Conservation (phyloP, 2,113 vertebrate genomes). For the Otis tarda region DNA sequence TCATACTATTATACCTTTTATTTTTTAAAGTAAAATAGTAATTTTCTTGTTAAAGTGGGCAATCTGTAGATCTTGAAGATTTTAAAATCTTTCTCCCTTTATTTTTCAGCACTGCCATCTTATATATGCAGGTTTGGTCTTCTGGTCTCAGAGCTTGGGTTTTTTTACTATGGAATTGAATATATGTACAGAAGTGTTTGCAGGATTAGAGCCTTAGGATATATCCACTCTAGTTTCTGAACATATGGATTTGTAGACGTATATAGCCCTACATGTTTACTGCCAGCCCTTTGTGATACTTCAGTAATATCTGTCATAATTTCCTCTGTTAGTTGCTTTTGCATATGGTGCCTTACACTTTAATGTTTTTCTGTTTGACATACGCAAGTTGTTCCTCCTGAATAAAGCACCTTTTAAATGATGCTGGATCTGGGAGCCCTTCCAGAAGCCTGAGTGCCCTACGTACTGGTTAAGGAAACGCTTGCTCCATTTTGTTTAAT, state of each 20-base stretch:
- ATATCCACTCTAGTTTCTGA: background rate
- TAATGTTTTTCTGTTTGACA: background rate
- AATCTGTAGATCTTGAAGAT: background rate
- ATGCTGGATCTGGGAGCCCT: background rate
- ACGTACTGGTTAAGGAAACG: background rate
- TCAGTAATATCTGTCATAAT: background rate
- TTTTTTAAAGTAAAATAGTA: background rate
- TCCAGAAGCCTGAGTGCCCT: background rate
- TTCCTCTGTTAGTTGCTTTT: background rate
- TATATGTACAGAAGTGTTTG: background rate
- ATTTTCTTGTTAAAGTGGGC: background rate
- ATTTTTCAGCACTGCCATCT: background rate
- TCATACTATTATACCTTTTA: background rate
- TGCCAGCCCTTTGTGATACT: background rate
- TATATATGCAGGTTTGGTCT: background rate
- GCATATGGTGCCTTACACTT: background rate
- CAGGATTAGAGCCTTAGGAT: background rate
- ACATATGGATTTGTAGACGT: background rate
- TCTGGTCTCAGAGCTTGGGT: background rate
- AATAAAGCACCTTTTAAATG: background rate
- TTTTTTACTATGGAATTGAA: background rate
- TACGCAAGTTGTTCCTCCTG: background rate
- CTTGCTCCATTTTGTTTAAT: background rate
- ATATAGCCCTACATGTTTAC: background rate
- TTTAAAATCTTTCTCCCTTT: background rate